Base-by-base conservation (phyloP, 2,797 vertebrate genomes). In the Hoplostethus mediterraneus region DNA sequence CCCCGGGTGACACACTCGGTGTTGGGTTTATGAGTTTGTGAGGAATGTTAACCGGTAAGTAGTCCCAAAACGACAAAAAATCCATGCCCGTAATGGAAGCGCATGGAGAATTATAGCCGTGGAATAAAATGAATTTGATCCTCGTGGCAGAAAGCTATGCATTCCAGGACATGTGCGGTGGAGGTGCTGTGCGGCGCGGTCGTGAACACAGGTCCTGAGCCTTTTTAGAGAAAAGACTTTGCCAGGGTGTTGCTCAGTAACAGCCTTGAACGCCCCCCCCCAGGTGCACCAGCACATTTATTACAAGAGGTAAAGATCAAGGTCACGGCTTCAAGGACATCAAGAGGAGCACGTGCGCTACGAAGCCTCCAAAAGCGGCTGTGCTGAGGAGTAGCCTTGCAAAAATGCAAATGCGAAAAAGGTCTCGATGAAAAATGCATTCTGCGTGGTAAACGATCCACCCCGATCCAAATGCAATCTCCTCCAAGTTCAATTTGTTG, bases 361-460 rank as follows among this genome's bases (percentile, higher is more conserved):
- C 66, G 72, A 72, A 79, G 31, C 56, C 79, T 79, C 79, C 65
- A 48, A 51, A 68, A 56, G 63, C 30, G 59, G 70, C 30, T 21
- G 14, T 6, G 30, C 45, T 36, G 70, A 80, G 17, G 48, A 51
- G 38, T 12, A 64, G 73, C 44, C 48, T 52, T 66, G 75, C 21
- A 72, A 81, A 81, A 87, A 71, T 56, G 58, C 47, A 69, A 28
- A 28, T 28, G 28, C 28, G n/a, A 28, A 28, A 28, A 21, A 28
- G 69, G 63, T 71, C 75, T 81, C 71, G 36, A 33, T 85, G 82
- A 87, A 74, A 79, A 79, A 87, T 79, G 62, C 69, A 49, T 42
- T 49, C 38, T 38, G 21, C 36, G 40, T 75, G n/a, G 55, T 60
- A 60, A 73, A 71, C 42, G 61, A 83, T 81, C 74, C 75, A 57